A percentile compares a stretch with the other conserved stretches of the same genome.
phyloP scores from a whole-genome alignment of 2,888 invertebrate species.

The Pherbina coryleti region DNA sequence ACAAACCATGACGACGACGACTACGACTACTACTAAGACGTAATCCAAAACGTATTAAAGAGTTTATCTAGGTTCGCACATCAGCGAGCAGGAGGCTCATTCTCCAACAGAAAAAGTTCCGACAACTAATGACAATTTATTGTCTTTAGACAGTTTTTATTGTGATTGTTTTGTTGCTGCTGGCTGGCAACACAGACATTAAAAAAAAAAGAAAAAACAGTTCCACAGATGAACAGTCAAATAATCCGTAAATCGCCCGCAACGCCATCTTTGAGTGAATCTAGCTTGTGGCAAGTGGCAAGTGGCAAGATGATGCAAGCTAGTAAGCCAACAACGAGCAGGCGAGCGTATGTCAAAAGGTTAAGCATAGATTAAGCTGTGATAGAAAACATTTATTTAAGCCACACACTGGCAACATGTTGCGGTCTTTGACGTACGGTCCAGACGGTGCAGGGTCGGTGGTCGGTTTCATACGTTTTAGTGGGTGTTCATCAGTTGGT shows the following conservation, averaged over 20 bases:
- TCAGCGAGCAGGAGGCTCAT: neutral
- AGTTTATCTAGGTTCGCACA: neutral
- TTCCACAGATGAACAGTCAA: too few species aligned
- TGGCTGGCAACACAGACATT: neutral
- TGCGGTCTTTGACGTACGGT: neutral
- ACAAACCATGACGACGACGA: neutral
- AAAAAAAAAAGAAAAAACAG: neutral
- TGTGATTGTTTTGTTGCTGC: neutral
- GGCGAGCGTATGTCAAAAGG: constrained; percentile 25
- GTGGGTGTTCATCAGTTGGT: too few species aligned
- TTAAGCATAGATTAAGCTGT: constrained; percentile 35
- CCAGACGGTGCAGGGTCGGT: neutral
- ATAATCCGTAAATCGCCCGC: neutral
- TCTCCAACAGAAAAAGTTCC: constrained; percentile 19
- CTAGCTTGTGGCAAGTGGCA: neutral
- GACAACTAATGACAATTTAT: constrained; percentile 41
- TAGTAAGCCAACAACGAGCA: neutral
- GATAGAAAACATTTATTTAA: constrained; percentile 35
- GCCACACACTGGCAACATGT: constrained; percentile 17
- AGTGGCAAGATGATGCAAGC: constrained; percentile 30
- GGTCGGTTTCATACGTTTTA: neutral
- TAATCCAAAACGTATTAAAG: neutral
- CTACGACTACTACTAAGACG: neutral
- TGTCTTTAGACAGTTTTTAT: constrained; percentile 15
- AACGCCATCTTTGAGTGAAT: constrained; percentile 11